These are phyloP conservation scores for Champsocephalus esox DNA, from an alignment of 2,797 vertebrate genomes.

Conservation along the genomic window DNA sequence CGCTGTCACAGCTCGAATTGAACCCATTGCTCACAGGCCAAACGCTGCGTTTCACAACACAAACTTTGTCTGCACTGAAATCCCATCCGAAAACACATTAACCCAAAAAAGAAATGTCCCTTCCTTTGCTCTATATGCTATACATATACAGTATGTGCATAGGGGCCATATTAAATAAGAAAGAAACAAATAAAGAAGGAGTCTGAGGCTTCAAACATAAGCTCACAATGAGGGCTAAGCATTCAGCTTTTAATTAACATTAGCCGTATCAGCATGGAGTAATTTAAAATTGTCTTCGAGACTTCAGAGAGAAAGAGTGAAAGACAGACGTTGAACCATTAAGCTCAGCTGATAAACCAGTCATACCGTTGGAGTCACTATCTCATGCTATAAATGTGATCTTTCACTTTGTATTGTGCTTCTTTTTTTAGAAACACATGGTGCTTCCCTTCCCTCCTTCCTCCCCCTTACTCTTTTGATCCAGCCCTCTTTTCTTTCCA, in stretches of 20 bases:
- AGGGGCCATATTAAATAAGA: slow-evolving; percentile 28
- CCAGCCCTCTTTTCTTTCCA: slow-evolving; percentile 72
- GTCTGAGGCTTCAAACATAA: slow-evolving; percentile 58
- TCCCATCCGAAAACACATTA: slow-evolving; percentile 30
- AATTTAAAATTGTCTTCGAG: slow-evolving; percentile 78
- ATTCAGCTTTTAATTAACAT: slow-evolving; percentile 81
- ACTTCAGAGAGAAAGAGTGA: slow-evolving; percentile 65
- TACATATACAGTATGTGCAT: neutral
- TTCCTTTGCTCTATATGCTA: neutral
- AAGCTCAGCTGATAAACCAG: slow-evolving; percentile 76
- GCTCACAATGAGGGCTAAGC: slow-evolving; percentile 63
- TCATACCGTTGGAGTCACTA: slow-evolving; percentile 71
- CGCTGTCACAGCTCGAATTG: slow-evolving; percentile 69
- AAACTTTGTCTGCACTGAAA: slow-evolving; percentile 52
- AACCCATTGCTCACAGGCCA: slow-evolving; percentile 76
- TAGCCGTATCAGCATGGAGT: slow-evolving; percentile 71
- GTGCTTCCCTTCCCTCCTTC: slow-evolving; percentile 65
- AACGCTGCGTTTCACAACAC: slow-evolving; percentile 52
- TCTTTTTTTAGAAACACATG: slow-evolving; percentile 75
- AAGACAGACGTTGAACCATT: slow-evolving; percentile 72
- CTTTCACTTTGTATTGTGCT: slow-evolving; percentile 75
- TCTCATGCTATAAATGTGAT: slow-evolving; percentile 76
- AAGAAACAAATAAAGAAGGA: slow-evolving; percentile 27
- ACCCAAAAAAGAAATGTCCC: neutral
- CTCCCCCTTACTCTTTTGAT: slow-evolving; percentile 79